A percentile compares a stretch with the other conserved stretches of the same genome.
These are phyloP conservation scores for Hermaeophaga mercurialis DNA, from an alignment of 2,888 invertebrate genomes.

Conservation along the genomic window DNA sequence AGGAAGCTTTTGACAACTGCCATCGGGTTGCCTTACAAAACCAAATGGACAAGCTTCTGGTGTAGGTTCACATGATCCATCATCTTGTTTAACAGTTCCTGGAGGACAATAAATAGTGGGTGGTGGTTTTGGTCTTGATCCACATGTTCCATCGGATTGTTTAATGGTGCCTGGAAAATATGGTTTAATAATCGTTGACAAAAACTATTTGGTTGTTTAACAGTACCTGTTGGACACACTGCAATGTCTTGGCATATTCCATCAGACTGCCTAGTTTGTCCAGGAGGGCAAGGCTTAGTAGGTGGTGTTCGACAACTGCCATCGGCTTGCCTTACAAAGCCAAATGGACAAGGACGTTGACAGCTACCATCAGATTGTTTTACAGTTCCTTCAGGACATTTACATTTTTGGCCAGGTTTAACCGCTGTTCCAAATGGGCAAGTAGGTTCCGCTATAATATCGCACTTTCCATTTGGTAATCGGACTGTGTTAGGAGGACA, in stretches of 20 bases:
- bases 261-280: slow-evolving; percentile 14
- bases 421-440: no score
- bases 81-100: slow-evolving; percentile 13
- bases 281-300: slow-evolving; percentile 28
- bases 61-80: slow-evolving; percentile 21
- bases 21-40: slow-evolving; percentile 10
- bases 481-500: no score
- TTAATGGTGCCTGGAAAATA: slow-evolving; percentile 13
- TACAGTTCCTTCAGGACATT: slow-evolving; percentile 28
- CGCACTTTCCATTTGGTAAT: no score
- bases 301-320: slow-evolving; percentile 23
- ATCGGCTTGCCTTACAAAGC: slow-evolving; percentile 21
- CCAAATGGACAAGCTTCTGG: slow-evolving; percentile 18
- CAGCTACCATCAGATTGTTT: slow-evolving; percentile 26
- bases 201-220: slow-evolving; percentile 17
- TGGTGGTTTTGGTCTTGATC: slow-evolving; percentile 20
- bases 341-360: slow-evolving; percentile 37
- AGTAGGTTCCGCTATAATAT: slow-evolving; percentile 27
- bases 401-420: no score
- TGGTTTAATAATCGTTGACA: slow-evolving; percentile 19
- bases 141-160: slow-evolving; percentile 21
- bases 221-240: slow-evolving; percentile 22
- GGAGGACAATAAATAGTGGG: slow-evolving; percentile 19
- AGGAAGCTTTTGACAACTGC: slow-evolving; percentile 10
- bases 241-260: slow-evolving; percentile 26